A percentile compares a stretch with the other conserved stretches of the same genome.
phyloP scores from a whole-genome alignment of 2,888 invertebrate genomes.

The Microctonus aethiopoides region DNA sequence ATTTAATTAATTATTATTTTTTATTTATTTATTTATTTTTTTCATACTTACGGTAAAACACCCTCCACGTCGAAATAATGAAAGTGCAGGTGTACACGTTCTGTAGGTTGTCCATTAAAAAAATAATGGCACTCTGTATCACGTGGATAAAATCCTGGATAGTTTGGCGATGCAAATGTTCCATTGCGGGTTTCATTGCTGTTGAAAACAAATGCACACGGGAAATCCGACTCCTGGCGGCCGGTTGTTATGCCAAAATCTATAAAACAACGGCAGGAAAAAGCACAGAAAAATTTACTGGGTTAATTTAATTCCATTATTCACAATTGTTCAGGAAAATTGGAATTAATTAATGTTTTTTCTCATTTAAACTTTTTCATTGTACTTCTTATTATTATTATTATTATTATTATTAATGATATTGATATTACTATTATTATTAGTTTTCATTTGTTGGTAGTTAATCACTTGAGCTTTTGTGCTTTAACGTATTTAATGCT shows the following conservation, averaged over 20 bases:
- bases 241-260: conserved; percentile 91
- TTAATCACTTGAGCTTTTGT: neutral
- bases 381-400: conserved; percentile 11
- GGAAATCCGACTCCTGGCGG: conserved; percentile 78
- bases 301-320: conserved; percentile 6
- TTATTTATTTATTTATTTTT: neutral
- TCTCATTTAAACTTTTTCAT: neutral
- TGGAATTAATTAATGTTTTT: neutral
- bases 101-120: conserved; percentile 83
- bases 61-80: conserved; percentile 95
- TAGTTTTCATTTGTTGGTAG: too few relatives aligned
- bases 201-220: conserved; percentile 90
- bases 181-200: conserved; percentile 84
- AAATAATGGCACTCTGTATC: conserved; percentile 92
- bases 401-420: neutral
- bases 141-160: conserved; percentile 89
- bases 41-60: conserved; percentile 84
- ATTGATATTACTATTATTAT: too few relatives aligned
- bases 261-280: conserved; percentile 67
- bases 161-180: conserved; percentile 88
- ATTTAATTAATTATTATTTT: neutral
- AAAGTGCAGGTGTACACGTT: conserved; percentile 86
- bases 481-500: neutral
- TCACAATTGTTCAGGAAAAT: conserved; percentile 1
- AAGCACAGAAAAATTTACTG: neutral